These are phyloP conservation scores for Manis javanica DNA, from an alignment of 2,797 vertebrate genomes.

Conservation along the genomic window DNA sequence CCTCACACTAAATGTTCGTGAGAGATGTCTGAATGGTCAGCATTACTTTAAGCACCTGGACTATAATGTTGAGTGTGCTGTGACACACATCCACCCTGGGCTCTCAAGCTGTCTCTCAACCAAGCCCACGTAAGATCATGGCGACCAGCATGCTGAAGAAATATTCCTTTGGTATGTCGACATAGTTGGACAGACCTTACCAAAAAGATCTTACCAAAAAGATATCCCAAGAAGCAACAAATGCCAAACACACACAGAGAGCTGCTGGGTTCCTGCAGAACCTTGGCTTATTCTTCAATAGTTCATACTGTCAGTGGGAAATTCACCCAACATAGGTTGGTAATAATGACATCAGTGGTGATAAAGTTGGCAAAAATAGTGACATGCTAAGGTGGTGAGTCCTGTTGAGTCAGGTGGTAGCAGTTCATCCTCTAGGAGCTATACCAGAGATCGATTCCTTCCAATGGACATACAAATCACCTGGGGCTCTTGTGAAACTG, in stretches of 20 bases:
- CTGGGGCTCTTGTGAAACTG: background rate
- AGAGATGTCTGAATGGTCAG: background rate
- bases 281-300: background rate
- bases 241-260: background rate
- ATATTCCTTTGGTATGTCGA: background rate
- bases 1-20: background rate
- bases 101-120: background rate
- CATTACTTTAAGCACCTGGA: background rate
- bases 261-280: background rate
- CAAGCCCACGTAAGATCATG: background rate
- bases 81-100: background rate
- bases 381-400: background rate
- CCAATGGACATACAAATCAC: background rate
- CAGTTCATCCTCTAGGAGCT: background rate
- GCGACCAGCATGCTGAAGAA: background rate
- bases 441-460: background rate
- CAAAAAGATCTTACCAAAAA: background rate
- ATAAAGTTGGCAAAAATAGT: background rate
- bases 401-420: background rate
- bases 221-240: background rate
- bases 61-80: background rate
- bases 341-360: background rate
- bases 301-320: background rate
- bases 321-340: background rate
- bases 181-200: background rate